Conservation (phyloP, 2,797 vertebrate genomes). For the Fundulus diaphanus region DNA sequence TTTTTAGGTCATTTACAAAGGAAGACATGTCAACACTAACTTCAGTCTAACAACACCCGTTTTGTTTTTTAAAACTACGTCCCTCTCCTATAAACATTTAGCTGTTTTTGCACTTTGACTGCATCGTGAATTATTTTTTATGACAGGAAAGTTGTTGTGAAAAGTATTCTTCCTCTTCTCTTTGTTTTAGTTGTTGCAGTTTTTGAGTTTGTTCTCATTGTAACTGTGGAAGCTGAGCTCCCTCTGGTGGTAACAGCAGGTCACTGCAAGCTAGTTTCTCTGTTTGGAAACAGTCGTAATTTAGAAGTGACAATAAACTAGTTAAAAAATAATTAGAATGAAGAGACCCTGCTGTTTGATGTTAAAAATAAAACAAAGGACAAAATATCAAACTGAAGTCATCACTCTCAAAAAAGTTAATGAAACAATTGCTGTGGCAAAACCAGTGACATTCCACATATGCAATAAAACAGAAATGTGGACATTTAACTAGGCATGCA, state of each 20-base stretch:
- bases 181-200: not conserved
- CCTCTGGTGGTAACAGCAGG: constrained; percentile 20
- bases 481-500: not conserved
- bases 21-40: not conserved
- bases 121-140: not conserved
- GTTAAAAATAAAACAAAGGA: not conserved
- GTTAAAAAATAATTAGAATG: not conserved
- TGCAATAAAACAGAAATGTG: not conserved
- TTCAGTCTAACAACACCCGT: not conserved
- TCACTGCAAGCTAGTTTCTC: constrained; percentile 8
- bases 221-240: constrained; percentile 8
- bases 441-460: not conserved
- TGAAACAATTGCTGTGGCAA: not conserved
- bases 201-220: not conserved
- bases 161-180: not conserved
- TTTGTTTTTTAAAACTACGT: not conserved
- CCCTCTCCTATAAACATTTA: not conserved
- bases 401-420: not conserved
- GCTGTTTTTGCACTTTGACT: not conserved
- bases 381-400: not conserved
- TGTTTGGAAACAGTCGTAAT: not conserved
- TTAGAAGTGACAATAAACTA: not conserved
- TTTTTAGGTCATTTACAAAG: not conserved
- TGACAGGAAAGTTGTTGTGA: not conserved
- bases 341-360: not conserved